Base-by-base conservation (phyloP, 64 coral and sea anemone genomes). In the Actinia equina region DNA sequence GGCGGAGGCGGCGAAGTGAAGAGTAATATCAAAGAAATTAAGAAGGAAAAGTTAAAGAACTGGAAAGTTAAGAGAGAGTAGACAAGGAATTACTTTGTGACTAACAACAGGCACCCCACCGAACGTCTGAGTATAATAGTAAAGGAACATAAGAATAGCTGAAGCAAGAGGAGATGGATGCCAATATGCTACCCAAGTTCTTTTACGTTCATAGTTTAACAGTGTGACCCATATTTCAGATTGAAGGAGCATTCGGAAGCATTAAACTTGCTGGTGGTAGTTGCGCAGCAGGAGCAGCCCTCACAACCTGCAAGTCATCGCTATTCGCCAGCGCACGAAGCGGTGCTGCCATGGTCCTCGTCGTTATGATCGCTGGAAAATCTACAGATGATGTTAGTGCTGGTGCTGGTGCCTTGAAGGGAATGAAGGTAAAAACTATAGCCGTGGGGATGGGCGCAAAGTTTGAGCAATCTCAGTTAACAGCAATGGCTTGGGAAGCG, bases 291-390 rank as follows among this genome's bases (percentile, higher is more conserved):
- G 74, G 77, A 15, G 77, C 74, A 14, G 87, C 87, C 57, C 78
- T 88, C 17, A 59, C 76, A 42, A 58, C 76, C 16, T 60, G 76
- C 42, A 80, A 81, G 44, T 77, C 46, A 22, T 56, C 87, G 0
- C 87, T 88, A 6, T 88, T 88, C 27, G 56, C 70, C 17, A 79
- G 77, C 52, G 87, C 49, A 43, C n/a, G 46, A 13, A 25, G 41
- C 52, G 87, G 87, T 19, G 53, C 71, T 17, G 52, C 76, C 0
- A 77, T 77, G 76, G 77, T 88, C 16, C 87, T 88, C 12, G 76
- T 88, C 42, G 87, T 88, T 7, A n/a, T 88, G 43, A 88, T 88
- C 8, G 87, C 87, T 59, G 87, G 87, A 44, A 55, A 88, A 58
- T 88, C 87, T 14, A 60, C 74, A 8, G 87, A 88, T 67, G 87